Conservation (phyloP, 2,113 vertebrate genomes). For the Nothocercus nigrocapillus region DNA sequence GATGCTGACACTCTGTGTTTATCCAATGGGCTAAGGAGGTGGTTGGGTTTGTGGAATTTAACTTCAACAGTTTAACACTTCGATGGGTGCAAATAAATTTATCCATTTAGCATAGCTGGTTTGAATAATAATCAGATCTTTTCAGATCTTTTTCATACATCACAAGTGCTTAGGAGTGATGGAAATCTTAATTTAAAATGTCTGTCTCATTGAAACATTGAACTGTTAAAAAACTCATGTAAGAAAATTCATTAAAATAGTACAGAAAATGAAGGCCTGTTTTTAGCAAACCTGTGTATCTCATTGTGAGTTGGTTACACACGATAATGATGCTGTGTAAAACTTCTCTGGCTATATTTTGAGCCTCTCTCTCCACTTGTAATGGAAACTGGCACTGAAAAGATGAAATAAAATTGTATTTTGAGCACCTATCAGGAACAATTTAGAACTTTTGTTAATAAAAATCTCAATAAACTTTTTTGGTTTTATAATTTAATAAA, state of each 20-base stretch:
- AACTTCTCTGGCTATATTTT: constrained; percentile 1
- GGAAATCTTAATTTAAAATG: constrained; percentile 54
- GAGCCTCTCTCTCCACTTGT: neutral
- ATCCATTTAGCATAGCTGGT: neutral
- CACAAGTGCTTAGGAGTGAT: neutral
- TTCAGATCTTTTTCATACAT: constrained; percentile 13
- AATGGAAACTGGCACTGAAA: neutral
- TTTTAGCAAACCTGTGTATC: neutral
- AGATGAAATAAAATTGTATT: neutral
- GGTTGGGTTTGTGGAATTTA: neutral
- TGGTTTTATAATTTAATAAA: neutral
- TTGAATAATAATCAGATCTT: constrained; percentile 47
- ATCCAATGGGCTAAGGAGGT: neutral
- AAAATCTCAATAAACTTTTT: neutral
- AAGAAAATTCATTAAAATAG: constrained; percentile 29
- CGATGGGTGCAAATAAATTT: neutral
- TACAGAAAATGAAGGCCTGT: neutral
- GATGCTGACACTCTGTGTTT: neutral
- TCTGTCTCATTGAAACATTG: neutral
- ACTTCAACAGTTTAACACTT: neutral
- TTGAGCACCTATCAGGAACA: neutral
- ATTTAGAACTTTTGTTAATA: neutral
- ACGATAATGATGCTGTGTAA: neutral
- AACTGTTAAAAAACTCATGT: constrained; percentile 9
- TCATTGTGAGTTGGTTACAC: neutral